Evolutionary conservation across 2,888 invertebrate species (phyloP).

Genomic region (Caradrina kadenii): DNA sequence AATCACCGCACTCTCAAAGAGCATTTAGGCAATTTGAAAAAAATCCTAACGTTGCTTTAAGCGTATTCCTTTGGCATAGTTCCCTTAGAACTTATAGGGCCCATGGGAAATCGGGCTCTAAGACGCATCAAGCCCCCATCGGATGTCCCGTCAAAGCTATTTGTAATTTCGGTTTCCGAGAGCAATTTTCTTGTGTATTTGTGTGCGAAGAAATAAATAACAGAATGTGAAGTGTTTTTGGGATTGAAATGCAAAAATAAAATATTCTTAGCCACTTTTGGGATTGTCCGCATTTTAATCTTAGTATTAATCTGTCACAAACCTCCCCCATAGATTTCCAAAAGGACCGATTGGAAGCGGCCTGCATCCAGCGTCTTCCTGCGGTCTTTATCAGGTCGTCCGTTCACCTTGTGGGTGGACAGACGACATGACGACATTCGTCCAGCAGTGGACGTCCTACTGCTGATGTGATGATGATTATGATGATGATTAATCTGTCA

Average conservation of each 20-base stretch:
- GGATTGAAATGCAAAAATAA: neutral
- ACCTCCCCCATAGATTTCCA: no score
- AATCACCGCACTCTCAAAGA: slow-evolving; percentile 6
- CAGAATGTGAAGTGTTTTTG: neutral
- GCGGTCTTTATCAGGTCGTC: no score
- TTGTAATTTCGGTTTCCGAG: slow-evolving; percentile 18
- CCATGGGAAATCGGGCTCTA: slow-evolving; percentile 51
- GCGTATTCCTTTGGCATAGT: slow-evolving; percentile 41
- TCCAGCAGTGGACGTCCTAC: no score
- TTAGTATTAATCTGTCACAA: no score
- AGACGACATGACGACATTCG: no score
- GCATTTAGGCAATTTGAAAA: slow-evolving; percentile 13
- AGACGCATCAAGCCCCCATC: slow-evolving; percentile 37
- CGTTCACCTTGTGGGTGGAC: no score
- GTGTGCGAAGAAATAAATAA: slow-evolving; percentile 6
- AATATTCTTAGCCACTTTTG: no score
- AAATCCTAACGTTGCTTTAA: slow-evolving; percentile 15
- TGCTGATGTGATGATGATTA: no score
- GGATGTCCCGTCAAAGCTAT: slow-evolving; percentile 34
- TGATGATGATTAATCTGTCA: no score
- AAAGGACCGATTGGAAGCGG: no score
- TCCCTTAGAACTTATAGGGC: slow-evolving; percentile 36
- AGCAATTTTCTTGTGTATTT: slow-evolving; percentile 2
- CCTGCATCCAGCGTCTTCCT: no score
- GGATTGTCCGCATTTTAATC: no score